Percentiles rank a stretch among this genome's conserved stretches.
Evolutionary conservation across 2,888 invertebrate genomes (phyloP).

Genomic region (Empis stercorea): DNA sequence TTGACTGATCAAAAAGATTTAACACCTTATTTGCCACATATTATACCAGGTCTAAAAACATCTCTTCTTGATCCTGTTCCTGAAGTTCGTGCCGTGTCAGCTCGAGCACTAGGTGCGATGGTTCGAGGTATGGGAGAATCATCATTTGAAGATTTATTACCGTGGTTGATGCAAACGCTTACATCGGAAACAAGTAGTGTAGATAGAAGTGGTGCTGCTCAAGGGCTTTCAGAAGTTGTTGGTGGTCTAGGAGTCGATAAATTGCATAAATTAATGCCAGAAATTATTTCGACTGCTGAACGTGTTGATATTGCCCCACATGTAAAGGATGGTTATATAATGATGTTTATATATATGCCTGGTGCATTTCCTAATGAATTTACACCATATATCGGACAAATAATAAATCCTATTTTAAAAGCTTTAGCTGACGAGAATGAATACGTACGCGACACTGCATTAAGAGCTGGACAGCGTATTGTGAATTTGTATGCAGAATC

Average conservation of each 20-base stretch:
- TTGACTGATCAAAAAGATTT: conserved; percentile 97
- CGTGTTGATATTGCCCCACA: conserved; percentile 88
- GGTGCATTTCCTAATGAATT: conserved; percentile 92
- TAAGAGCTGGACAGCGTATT: conserved; percentile 92
- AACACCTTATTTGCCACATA: conserved; percentile 87
- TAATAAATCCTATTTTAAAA: conserved; percentile 92
- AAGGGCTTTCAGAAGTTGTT: conserved; percentile 94
- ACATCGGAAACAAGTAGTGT: conserved; percentile 93
- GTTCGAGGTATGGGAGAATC: conserved; percentile 94
- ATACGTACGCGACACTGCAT: conserved; percentile 93
- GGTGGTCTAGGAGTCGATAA: conserved; percentile 92
- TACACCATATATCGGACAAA: conserved; percentile 88
- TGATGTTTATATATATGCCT: conserved; percentile 99
- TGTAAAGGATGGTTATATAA: conserved; percentile 98
- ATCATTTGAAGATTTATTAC: conserved; percentile 88
- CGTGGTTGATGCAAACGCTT: conserved; percentile 97
- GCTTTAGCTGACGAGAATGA: conserved; percentile 98
- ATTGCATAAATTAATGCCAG: conserved; percentile 91
- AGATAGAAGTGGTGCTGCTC: conserved; percentile 90
- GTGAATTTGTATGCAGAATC: conserved; percentile 93
- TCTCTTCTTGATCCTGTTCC: conserved; percentile 96
- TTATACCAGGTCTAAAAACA: conserved; percentile 92
- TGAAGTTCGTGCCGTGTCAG: conserved; percentile 91
- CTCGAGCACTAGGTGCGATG: conserved; percentile 94
- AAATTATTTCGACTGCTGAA: conserved; percentile 88